These are phyloP conservation scores for Neuroterus valhalla DNA, from an alignment of 1,140 invertebrate species.

Conservation along the genomic window DNA sequence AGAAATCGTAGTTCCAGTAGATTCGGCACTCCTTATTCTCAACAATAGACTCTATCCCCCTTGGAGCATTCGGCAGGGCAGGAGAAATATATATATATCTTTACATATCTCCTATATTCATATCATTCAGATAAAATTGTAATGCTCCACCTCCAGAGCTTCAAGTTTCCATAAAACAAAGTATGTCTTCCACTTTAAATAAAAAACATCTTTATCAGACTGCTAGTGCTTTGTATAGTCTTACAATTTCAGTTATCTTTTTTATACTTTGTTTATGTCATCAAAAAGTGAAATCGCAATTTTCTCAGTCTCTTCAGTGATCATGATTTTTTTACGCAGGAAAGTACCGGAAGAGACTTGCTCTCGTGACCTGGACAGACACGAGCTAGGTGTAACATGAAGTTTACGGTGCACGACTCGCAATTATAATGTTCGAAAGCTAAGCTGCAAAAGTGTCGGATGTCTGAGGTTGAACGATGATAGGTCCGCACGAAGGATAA, in stretches of 20 bases:
- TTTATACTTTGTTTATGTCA: too few relatives aligned
- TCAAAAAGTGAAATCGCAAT: background rate
- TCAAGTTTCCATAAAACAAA: too few relatives aligned
- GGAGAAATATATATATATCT: too few relatives aligned
- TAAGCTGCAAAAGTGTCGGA: conserved; percentile 37
- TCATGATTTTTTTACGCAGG: background rate
- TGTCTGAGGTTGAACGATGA: conserved; percentile 49
- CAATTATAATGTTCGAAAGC: conserved; percentile 43
- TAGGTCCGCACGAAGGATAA: conserved; percentile 61
- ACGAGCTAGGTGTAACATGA: conserved; percentile 35
- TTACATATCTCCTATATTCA: too few relatives aligned
- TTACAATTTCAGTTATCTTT: conserved; percentile 4
- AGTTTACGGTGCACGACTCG: conserved; percentile 33
- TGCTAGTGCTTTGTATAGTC: too few relatives aligned
- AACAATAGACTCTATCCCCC: too few relatives aligned
- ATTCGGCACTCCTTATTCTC: too few relatives aligned
- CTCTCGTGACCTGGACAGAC: background rate
- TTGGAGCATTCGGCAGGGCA: too few relatives aligned
- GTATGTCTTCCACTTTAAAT: too few relatives aligned
- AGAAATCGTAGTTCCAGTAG: too few relatives aligned
- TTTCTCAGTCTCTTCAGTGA: background rate
- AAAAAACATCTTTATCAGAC: background rate
- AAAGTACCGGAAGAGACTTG: conserved; percentile 24
- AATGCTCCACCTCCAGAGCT: too few relatives aligned
- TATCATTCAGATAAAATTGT: too few relatives aligned